Percentiles rank a stretch among this genome's conserved stretches.
These are phyloP conservation scores for Lathamus discolor DNA, from an alignment of 2,113 vertebrate species.

Conservation along the genomic window DNA sequence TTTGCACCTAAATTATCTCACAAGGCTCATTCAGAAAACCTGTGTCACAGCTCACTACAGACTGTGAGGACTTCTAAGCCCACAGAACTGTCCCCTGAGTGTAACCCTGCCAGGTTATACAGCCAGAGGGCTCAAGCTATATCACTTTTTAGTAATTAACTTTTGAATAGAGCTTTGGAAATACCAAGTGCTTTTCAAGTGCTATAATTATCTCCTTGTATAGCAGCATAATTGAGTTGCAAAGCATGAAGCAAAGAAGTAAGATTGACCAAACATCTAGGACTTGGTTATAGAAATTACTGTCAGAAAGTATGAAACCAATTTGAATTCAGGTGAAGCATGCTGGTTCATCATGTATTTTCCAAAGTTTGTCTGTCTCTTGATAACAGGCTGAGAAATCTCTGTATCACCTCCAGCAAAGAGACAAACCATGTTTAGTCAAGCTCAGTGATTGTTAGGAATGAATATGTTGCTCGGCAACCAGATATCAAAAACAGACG, in stretches of 20 bases:
- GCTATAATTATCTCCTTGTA: neutral
- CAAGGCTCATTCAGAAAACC: conserved; percentile 1
- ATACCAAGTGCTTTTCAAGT: neutral
- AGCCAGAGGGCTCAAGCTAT: conserved; percentile 1
- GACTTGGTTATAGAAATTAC: neutral
- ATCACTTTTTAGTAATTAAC: conserved; percentile 26
- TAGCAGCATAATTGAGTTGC: neutral
- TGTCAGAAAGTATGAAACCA: neutral
- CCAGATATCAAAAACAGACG: neutral
- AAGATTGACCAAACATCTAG: neutral
- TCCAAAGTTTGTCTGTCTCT: neutral
- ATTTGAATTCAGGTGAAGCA: conserved; percentile 11
- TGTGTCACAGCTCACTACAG: neutral
- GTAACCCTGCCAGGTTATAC: neutral
- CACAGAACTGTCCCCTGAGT: neutral
- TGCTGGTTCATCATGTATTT: neutral
- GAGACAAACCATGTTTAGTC: neutral
- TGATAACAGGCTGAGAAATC: conserved; percentile 5
- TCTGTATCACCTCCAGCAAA: neutral
- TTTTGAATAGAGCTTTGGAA: conserved; percentile 15
- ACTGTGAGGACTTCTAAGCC: neutral
- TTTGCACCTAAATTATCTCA: conserved; percentile 1
- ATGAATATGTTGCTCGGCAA: neutral
- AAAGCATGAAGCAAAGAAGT: neutral
- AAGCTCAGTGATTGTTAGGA: neutral